A percentile compares a stretch with the other conserved stretches of the same genome.
Conservation (phyloP, 92 coral and sea anemone genomes). For the Epizoanthus illoricatus region DNA sequence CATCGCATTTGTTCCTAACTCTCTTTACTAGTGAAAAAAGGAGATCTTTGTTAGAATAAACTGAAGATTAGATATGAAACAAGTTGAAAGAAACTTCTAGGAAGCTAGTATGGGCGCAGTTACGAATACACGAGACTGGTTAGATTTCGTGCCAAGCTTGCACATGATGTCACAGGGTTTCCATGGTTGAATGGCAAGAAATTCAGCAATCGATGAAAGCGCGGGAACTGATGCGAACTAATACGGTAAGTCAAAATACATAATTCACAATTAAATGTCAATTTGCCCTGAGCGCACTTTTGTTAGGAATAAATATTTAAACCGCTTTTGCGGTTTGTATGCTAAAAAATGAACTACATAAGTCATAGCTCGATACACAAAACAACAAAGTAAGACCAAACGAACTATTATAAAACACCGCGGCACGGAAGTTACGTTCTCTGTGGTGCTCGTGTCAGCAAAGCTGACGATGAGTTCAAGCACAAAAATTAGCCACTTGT, state of each 20-base stretch:
- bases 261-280: background rate
- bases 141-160: slow-evolving; percentile 25
- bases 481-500: slow-evolving; percentile 35
- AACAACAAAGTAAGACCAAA: background rate
- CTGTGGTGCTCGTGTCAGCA: slow-evolving; percentile 30
- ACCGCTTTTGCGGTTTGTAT: background rate
- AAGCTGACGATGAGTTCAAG: slow-evolving; percentile 24
- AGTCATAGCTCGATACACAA: background rate
- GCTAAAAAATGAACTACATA: background rate
- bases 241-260: slow-evolving; percentile 5
- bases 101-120: slow-evolving; percentile 9
- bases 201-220: slow-evolving; percentile 20
- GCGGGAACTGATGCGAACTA: slow-evolving; percentile 38
- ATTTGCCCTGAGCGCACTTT: background rate
- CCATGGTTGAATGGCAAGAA: slow-evolving; percentile 33
- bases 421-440: slow-evolving; percentile 11
- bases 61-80: slow-evolving; percentile 1
- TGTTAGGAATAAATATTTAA: background rate
- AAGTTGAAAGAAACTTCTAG: background rate
- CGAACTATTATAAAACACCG: background rate
- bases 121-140: background rate
- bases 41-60: slow-evolving; percentile 20
- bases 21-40: slow-evolving; percentile 32
- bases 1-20: slow-evolving; percentile 11
- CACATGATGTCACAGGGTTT: slow-evolving; percentile 37